phyloP scores from a whole-genome alignment of 1,140 invertebrate species.

The Helicoverpa zea region DNA sequence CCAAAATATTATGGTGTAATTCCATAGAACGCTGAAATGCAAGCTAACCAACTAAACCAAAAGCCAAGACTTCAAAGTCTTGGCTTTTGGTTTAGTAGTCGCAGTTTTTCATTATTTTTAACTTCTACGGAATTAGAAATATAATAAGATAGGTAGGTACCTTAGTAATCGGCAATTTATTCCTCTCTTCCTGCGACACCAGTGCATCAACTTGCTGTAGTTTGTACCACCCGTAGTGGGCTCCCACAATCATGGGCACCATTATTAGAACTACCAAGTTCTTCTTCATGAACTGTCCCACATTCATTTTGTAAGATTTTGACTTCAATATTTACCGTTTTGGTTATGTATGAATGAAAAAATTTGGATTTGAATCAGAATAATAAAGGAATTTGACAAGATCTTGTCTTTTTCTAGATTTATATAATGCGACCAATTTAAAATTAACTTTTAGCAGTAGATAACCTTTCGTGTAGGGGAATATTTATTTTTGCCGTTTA shows the following conservation, averaged over 20 bases:
- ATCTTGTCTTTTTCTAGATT: conserved; percentile 1
- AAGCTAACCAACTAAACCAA: too few species aligned
- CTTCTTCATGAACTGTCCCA: conserved; percentile 73
- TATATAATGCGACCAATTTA: not conserved
- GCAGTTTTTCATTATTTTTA: not conserved
- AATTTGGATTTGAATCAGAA: too few species aligned
- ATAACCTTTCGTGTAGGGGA: too few species aligned
- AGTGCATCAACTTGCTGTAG: conserved; percentile 84
- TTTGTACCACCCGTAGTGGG: conserved; percentile 86
- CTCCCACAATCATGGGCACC: conserved; percentile 81
- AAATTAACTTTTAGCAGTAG: not conserved
- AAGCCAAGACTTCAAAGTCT: too few species aligned
- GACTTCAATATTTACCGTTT: conserved; percentile 5
- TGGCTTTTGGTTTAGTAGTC: not conserved
- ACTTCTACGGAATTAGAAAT: not conserved
- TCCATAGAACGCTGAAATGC: too few species aligned
- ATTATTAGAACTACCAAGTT: conserved; percentile 84
- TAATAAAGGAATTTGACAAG: not conserved
- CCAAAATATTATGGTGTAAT: too few species aligned
- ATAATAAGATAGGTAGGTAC: conserved; percentile 65
- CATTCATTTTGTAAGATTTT: conserved; percentile 59
- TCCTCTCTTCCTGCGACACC: conserved; percentile 80
- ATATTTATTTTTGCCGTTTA: not conserved
- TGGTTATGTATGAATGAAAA: conserved; percentile 15
- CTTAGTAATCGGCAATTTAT: conserved; percentile 75